Evolutionary conservation across 2,888 invertebrate species (phyloP).

Genomic region (Pammene aurita): DNA sequence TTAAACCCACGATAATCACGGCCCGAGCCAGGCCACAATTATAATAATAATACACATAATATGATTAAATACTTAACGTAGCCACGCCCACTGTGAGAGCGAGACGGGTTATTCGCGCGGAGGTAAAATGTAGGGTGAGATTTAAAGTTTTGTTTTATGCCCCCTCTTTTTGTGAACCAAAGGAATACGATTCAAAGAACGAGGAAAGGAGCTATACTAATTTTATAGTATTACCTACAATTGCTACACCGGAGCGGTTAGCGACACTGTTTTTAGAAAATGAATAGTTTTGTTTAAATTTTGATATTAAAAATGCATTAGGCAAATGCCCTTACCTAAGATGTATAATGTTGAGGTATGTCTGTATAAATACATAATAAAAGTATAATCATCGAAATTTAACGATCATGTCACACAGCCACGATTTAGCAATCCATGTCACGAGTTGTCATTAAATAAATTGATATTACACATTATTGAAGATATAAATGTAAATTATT

Average conservation of each 20-base stretch:
- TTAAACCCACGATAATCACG: slow-evolving; percentile 48
- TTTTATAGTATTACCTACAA: not conserved
- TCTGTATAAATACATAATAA: no score
- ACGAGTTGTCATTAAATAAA: no score
- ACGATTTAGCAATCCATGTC: no score
- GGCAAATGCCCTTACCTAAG: no score
- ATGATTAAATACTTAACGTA: slow-evolving; percentile 51
- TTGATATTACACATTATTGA: no score
- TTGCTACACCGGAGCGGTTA: not conserved
- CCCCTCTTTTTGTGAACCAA: slow-evolving; percentile 5
- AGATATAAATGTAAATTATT: not conserved
- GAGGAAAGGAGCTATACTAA: not conserved
- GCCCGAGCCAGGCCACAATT: slow-evolving; percentile 49
- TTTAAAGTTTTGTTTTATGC: slow-evolving; percentile 2
- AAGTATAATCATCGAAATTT: no score
- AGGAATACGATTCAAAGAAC: not conserved
- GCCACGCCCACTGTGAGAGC: slow-evolving; percentile 52
- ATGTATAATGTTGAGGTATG: no score
- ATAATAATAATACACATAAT: slow-evolving; percentile 47
- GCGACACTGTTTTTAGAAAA: not conserved
- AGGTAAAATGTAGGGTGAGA: slow-evolving; percentile 12
- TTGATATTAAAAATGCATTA: no score
- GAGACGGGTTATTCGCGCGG: slow-evolving; percentile 45
- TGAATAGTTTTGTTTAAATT: no score
- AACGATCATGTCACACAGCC: no score